phyloP scores from a whole-genome alignment of 1,140 invertebrate genomes.

The Lethrus apterus region DNA sequence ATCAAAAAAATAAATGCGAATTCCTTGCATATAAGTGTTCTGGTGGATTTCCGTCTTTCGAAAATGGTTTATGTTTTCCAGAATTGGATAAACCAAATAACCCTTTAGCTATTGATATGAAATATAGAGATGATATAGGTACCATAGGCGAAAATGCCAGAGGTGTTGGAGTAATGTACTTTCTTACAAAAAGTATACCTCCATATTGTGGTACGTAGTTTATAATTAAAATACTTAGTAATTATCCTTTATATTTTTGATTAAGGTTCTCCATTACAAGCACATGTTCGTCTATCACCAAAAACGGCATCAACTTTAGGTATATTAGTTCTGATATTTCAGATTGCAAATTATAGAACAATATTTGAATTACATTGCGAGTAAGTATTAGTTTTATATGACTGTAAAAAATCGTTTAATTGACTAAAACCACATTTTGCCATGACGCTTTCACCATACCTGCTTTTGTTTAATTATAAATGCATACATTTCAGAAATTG shows the following conservation, averaged over 20 bases:
- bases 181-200: constrained; percentile 32
- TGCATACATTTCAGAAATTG: too few species aligned
- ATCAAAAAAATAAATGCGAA: constrained; percentile 27
- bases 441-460: too few species aligned
- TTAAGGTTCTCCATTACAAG: constrained; percentile 37
- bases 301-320: constrained; percentile 32
- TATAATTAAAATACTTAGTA: background rate
- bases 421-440: too few species aligned
- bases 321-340: constrained; percentile 30
- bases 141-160: constrained; percentile 34
- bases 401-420: too few species aligned
- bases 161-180: constrained; percentile 40
- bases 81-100: constrained; percentile 22
- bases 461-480: too few species aligned
- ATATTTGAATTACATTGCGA: constrained; percentile 34
- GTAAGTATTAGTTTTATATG: constrained; percentile 24
- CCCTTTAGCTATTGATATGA: constrained; percentile 25
- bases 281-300: constrained; percentile 31
- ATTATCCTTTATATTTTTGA: background rate
- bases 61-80: constrained; percentile 40
- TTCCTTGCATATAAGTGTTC: constrained; percentile 39
- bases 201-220: constrained; percentile 38
- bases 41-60: constrained; percentile 33
- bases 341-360: constrained; percentile 27
- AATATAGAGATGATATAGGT: constrained; percentile 32